phyloP scores from a whole-genome alignment of 2,113 vertebrate genomes.

The Polypterus senegalus region DNA sequence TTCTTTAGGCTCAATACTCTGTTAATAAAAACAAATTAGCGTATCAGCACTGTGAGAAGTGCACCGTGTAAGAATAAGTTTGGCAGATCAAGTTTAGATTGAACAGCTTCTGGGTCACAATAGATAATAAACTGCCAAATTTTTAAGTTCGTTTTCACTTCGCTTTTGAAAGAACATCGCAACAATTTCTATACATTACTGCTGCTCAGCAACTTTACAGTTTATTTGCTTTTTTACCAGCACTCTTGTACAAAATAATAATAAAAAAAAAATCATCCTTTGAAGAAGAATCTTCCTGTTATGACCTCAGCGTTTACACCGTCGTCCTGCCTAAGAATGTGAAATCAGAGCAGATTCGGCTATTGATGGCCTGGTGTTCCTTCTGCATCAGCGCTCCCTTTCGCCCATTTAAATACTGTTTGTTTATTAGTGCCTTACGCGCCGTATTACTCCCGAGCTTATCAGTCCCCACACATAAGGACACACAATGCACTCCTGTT shows the following conservation, averaged over 20 bases:
- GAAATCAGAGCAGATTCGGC: slow-evolving; percentile 51
- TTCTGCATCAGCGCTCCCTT: slow-evolving; percentile 49
- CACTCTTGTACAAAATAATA: neutral
- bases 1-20: no score
- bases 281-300: slow-evolving; percentile 20
- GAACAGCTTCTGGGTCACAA: no score
- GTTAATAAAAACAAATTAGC: no score
- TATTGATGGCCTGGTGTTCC: slow-evolving; percentile 41
- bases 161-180: no score
- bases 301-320: slow-evolving; percentile 32
- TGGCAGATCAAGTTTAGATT: no score
- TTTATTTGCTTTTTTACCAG: no score
- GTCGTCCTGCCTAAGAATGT: slow-evolving; percentile 53
- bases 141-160: no score
- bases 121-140: no score
- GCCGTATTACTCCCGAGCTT: slow-evolving; percentile 50
- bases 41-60: no score
- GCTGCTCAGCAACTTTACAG: no score
- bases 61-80: no score
- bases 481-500: slow-evolving; percentile 32
- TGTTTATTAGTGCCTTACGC: slow-evolving; percentile 64
- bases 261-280: neutral
- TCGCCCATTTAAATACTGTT: slow-evolving; percentile 64
- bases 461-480: slow-evolving; percentile 47
- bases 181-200: no score